phyloP scores from a whole-genome alignment of 2,888 invertebrate genomes.

The Bugula neritina region DNA sequence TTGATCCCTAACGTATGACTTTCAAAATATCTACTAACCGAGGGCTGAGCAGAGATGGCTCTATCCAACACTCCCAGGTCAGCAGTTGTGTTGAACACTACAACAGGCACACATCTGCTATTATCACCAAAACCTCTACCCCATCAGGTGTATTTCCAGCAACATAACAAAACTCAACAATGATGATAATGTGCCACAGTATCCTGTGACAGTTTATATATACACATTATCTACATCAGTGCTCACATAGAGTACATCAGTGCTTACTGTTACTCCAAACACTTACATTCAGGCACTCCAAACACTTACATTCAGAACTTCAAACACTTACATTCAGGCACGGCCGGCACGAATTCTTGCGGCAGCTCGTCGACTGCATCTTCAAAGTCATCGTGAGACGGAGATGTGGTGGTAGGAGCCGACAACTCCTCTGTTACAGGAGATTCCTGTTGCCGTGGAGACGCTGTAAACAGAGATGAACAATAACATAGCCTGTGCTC shows the following conservation, averaged over 20 bases:
- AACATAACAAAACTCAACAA: too few relatives aligned
- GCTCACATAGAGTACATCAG: too few relatives aligned
- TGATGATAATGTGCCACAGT: too few relatives aligned
- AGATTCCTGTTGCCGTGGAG: background rate
- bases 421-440: background rate
- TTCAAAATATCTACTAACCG: conserved; percentile 3
- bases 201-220: too few relatives aligned
- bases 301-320: too few relatives aligned
- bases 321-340: conserved; percentile 2
- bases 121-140: too few relatives aligned
- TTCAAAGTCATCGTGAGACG: conserved; percentile 33
- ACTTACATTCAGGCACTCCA: too few relatives aligned
- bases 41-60: background rate
- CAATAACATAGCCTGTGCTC: too few relatives aligned
- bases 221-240: too few relatives aligned
- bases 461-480: background rate
- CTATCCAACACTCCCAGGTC: background rate
- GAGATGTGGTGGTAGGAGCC: background rate
- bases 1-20: too few relatives aligned
- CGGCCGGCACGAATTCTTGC: background rate
- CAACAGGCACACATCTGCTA: background rate
- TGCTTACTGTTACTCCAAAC: too few relatives aligned
- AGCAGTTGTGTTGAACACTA: conserved; percentile 26
- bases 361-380: conserved; percentile 34
- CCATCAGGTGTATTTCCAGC: too few relatives aligned